These are phyloP conservation scores for Coluber constrictor DNA, from an alignment of 2,797 vertebrate genomes.

Conservation along the genomic window DNA sequence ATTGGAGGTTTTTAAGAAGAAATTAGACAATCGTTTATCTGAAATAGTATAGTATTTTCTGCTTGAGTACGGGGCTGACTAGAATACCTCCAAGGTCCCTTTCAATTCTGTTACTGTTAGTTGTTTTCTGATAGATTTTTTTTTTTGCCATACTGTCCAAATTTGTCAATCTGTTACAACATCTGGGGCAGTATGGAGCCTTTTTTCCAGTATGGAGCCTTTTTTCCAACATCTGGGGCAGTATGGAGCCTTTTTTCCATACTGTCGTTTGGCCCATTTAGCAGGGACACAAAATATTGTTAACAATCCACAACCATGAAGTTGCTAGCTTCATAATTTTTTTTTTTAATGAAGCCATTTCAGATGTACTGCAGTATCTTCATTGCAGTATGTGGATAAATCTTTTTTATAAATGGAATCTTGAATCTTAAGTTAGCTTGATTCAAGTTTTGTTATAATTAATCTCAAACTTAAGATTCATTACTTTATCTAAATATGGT, in stretches of 20 bases:
- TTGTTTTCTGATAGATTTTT: neutral
- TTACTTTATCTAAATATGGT: neutral
- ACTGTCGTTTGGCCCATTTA: neutral
- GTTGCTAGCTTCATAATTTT: neutral
- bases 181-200: too few relatives aligned
- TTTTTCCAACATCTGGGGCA: too few relatives aligned
- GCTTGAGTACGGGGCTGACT: neutral
- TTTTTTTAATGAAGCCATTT: neutral
- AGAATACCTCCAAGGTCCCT: neutral
- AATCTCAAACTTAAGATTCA: neutral
- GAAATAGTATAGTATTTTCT: neutral
- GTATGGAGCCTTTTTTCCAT: neutral
- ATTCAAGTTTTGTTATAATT: neutral
- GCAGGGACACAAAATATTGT: neutral
- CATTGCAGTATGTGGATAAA: neutral
- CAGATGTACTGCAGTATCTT: neutral
- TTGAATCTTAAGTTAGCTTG: neutral
- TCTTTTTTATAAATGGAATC: neutral
- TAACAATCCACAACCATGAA: neutral
- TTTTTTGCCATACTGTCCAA: neutral
- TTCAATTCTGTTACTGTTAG: neutral
- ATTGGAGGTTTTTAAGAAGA: neutral
- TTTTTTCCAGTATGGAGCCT: neutral
- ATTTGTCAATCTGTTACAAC: neutral
- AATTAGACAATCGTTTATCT: neutral